Percentiles rank a stretch among this genome's conserved stretches.
Conservation (phyloP, 2,888 invertebrate species). For the Hydropsyche betteni region DNA sequence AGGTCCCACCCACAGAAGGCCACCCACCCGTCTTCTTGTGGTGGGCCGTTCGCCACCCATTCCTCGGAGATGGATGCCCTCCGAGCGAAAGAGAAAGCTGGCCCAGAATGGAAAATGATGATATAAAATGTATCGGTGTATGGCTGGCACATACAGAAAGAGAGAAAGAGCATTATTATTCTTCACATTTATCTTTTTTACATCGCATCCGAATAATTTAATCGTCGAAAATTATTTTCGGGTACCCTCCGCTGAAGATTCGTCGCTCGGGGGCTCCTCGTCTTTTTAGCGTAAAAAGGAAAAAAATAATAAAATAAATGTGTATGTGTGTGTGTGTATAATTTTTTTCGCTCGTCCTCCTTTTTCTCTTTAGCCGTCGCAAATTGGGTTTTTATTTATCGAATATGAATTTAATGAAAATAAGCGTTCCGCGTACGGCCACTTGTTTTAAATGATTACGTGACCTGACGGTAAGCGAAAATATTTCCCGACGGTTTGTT, state of each 20-base stretch:
- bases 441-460: too few species aligned
- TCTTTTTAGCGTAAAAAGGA: too few species aligned
- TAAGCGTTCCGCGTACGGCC: too few species aligned
- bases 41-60: background rate
- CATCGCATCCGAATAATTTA: conserved; percentile 18
- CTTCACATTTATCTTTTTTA: background rate
- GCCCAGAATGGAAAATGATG: conserved; percentile 26
- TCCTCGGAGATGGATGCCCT: conserved; percentile 29
- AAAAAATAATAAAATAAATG: background rate
- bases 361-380: too few species aligned
- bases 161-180: conserved; percentile 28
- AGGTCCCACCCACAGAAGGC: background rate
- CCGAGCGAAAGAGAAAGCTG: background rate
- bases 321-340: background rate
- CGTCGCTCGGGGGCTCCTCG: conserved; percentile 7
- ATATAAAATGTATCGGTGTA: conserved; percentile 28
- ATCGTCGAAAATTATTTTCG: conserved; percentile 16
- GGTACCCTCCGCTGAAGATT: background rate
- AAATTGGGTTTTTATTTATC: too few species aligned
- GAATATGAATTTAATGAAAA: too few species aligned
- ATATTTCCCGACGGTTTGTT: too few species aligned
- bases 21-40: background rate
- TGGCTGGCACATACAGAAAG: too few species aligned
- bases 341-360: background rate
- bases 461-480: too few species aligned